phyloP scores from a whole-genome alignment of 2,797 vertebrate species.

The Cuculus canorus region DNA sequence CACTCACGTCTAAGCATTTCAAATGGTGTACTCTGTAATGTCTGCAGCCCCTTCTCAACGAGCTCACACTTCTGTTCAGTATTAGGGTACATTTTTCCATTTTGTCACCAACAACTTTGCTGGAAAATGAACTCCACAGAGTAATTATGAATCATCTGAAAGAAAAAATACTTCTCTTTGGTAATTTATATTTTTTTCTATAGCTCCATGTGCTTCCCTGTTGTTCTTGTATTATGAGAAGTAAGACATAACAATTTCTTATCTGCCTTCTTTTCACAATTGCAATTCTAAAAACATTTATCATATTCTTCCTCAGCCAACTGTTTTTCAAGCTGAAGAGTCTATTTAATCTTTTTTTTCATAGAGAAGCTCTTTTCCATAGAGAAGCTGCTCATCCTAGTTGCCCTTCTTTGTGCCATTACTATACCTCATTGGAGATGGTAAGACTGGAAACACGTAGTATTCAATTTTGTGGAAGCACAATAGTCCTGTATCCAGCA shows the following conservation, averaged over 20 bases:
- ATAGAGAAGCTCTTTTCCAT: background rate
- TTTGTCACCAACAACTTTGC: background rate
- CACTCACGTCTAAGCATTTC: background rate
- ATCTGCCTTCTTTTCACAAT: background rate
- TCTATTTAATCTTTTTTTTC: slow-evolving; percentile 37
- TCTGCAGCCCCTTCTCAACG: background rate
- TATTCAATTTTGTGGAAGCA: background rate
- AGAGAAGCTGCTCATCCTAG: background rate
- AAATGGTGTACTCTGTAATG: background rate
- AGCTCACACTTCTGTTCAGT: background rate
- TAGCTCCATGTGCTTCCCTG: background rate
- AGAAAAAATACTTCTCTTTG: background rate
- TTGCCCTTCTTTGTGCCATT: background rate
- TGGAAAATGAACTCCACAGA: background rate
- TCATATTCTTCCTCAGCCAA: slow-evolving; percentile 11
- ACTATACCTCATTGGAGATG: background rate
- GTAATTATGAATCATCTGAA: background rate
- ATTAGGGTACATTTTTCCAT: background rate
- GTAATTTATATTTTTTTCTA: background rate
- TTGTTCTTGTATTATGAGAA: background rate
- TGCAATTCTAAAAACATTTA: slow-evolving; percentile 8
- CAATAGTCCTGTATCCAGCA: background rate
- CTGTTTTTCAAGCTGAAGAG: slow-evolving; percentile 14
- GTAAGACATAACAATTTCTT: background rate
- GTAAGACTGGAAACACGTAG: background rate